Evolutionary conservation across 1,140 invertebrate species (phyloP), one percentile per base, ranked within the genome.

Genomic region (Achroia grisella): DNA sequence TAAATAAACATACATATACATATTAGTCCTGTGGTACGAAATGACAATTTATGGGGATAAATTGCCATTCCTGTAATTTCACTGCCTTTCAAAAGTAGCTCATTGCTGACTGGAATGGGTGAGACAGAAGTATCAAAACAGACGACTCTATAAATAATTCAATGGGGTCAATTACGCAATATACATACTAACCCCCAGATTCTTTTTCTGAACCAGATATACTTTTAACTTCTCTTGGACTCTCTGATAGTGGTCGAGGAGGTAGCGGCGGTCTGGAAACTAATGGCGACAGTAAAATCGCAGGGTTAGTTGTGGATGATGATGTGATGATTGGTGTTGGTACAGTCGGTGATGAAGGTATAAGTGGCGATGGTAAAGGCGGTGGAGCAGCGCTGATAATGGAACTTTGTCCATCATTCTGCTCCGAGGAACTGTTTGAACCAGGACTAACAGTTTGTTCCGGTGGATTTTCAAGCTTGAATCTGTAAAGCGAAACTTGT

Each of bases 361-460:
- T 37, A 8, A 36, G 14, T 1, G 41, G 43, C 27, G 49, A 45
- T 23, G 17, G 17, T 6, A 47, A 0, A 5, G 34, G 40, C 6
- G 57, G 35, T 1, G 64, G 59, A 0, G 68, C 44, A 0, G 74
- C 72, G 11, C 71, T 70, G 29, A 85, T 81, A 8, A 85, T 81
- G 9, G 75, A 81, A 35, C 73, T 77, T 41, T 83, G 80, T 10
- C 56, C 72, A 1, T 83, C 82, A 36, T 82, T 80, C 12, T 79
- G 71, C 46, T 86, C 80, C 0, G 82, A 86, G 0, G 86, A 86
- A 36, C 82, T 86, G 46, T 86, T 86, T 0, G 83, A 86, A 1
- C 83, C 80, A 0, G 82, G 83, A 53, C 82, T 86, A 5, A 85
- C 58, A 6, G 80, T 81, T 10, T 74, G 71, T 29, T 87, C 82